These are phyloP conservation scores for Slavum lentiscoides DNA, from an alignment of 2,888 invertebrate species.

Conservation along the genomic window DNA sequence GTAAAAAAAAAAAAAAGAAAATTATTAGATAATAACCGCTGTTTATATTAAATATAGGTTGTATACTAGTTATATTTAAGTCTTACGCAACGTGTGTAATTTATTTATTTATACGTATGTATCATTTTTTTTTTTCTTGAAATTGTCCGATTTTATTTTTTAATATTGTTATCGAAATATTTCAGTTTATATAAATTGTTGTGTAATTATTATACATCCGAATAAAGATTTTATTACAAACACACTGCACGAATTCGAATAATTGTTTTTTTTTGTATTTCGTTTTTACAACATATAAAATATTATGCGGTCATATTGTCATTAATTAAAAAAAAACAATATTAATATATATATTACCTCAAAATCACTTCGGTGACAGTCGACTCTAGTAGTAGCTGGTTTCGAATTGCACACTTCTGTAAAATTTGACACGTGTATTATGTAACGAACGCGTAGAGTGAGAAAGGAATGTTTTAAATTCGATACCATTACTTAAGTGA, in stretches of 20 bases:
- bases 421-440: conserved; percentile 22
- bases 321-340: not conserved
- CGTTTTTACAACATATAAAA: not conserved
- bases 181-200: not conserved
- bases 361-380: not conserved
- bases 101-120: not conserved
- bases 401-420: conserved; percentile 12
- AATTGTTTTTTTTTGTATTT: not conserved
- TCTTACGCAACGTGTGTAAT: not conserved
- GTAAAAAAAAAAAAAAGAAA: too few relatives aligned
- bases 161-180: not conserved
- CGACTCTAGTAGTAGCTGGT: not conserved
- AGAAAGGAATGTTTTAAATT: conserved; percentile 3
- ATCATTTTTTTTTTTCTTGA: too few relatives aligned
- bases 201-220: not conserved
- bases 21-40: too few relatives aligned
- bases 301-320: not conserved
- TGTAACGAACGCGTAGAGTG: not conserved
- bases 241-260: too few relatives aligned
- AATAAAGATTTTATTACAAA: not conserved
- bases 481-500: conserved; percentile 11
- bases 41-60: too few relatives aligned
- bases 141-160: not conserved
- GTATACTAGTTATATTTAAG: not conserved
- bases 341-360: not conserved